Conservation (phyloP, 2,797 vertebrate genomes). For the Takifugu rubripes region DNA sequence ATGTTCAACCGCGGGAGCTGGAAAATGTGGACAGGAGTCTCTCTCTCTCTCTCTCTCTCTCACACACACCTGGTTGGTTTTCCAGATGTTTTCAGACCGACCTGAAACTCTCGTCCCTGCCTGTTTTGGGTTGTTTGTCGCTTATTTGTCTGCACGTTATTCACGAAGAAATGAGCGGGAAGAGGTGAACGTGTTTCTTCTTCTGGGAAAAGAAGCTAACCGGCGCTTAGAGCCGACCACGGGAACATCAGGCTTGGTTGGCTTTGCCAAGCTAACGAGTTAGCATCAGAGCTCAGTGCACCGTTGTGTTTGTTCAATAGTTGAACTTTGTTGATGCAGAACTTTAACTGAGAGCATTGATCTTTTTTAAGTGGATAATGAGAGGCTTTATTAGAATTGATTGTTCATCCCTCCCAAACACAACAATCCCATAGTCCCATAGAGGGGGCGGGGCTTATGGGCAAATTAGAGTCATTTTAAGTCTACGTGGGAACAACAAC, state of each 20-base stretch:
- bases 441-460: too few species aligned
- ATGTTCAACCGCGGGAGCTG: slow-evolving; percentile 48
- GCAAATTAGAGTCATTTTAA: too few species aligned
- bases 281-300: slow-evolving; percentile 21
- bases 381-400: slow-evolving; percentile 1
- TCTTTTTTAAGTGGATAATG: slow-evolving; percentile 13
- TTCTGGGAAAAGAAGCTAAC: slow-evolving; percentile 13
- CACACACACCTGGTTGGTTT: slow-evolving; percentile 59
- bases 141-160: slow-evolving; percentile 21
- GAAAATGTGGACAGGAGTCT: slow-evolving; percentile 52
- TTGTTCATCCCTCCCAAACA: too few species aligned
- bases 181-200: slow-evolving; percentile 25
- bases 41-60: slow-evolving; percentile 24
- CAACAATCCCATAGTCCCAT: too few species aligned
- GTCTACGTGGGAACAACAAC: too few species aligned
- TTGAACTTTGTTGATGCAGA: slow-evolving; percentile 18
- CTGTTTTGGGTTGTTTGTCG: slow-evolving; percentile 17
- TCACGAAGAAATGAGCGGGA: slow-evolving; percentile 16
- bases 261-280: slow-evolving; percentile 28
- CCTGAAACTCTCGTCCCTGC: slow-evolving; percentile 11
- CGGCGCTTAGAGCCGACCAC: slow-evolving; percentile 12
- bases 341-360: slow-evolving; percentile 19
- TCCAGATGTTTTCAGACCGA: slow-evolving; percentile 43
- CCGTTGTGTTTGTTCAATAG: slow-evolving; percentile 23
- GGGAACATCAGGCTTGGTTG: slow-evolving; percentile 21